Conservation (phyloP, 2,797 vertebrate genomes). For the Pangasius krempfi region DNA sequence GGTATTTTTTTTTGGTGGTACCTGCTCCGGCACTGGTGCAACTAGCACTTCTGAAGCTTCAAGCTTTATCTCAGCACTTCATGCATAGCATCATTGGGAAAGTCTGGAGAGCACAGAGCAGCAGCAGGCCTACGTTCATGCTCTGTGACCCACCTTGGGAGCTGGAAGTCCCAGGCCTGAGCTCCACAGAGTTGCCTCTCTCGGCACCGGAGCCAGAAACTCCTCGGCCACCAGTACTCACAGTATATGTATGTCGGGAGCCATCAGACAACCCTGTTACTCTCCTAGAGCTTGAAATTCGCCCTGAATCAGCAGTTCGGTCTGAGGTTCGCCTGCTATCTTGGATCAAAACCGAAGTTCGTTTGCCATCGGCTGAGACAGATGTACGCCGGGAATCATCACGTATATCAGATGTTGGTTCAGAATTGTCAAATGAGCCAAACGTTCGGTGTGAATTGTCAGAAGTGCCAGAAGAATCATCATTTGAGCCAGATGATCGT, state of each 20-base stretch:
- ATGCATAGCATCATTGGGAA: constrained; percentile 50
- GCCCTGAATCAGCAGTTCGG: constrained; percentile 16
- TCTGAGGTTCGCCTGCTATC: constrained; percentile 14
- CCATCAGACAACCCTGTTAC: constrained; percentile 5
- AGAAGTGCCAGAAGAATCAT: constrained; percentile 28
- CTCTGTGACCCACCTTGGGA: constrained; percentile 65
- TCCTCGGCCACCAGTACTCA: neutral
- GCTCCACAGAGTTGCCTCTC: constrained; percentile 56
- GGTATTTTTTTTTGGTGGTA: neutral
- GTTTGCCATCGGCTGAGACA: neutral
- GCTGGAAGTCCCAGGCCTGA: constrained; percentile 54
- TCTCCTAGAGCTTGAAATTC: constrained; percentile 13
- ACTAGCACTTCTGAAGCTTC: constrained; percentile 10
- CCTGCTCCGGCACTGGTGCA: neutral
- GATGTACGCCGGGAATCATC: constrained; percentile 14
- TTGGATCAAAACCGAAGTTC: neutral
- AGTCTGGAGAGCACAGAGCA: constrained; percentile 32
- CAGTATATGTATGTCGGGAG: constrained; percentile 6
- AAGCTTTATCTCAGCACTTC: constrained; percentile 42
- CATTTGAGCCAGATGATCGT: constrained; percentile 30
- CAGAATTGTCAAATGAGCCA: constrained; percentile 13
- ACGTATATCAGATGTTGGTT: neutral
- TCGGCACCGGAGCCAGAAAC: constrained; percentile 43
- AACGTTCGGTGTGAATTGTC: constrained; percentile 23
- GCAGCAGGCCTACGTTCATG: constrained; percentile 17